These are phyloP conservation scores for Leiothrix lutea DNA, from an alignment of 2,113 vertebrate genomes.

Conservation along the genomic window DNA sequence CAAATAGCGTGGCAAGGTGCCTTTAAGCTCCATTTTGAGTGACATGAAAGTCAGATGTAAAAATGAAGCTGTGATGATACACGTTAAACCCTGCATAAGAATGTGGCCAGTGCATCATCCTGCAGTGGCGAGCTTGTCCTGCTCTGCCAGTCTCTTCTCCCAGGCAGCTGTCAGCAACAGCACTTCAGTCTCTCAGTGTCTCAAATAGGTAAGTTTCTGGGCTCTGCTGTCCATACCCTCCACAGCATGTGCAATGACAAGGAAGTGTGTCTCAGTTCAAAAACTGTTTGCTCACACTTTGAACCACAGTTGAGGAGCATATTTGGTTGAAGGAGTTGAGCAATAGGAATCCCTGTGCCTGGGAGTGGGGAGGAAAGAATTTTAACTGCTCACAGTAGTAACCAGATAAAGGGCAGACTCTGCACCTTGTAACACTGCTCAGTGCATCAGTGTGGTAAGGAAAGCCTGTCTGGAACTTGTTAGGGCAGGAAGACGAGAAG, in stretches of 20 bases:
- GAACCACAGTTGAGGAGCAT: not conserved
- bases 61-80: not conserved
- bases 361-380: not conserved
- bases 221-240: not conserved
- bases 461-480: not conserved
- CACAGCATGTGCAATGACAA: not conserved
- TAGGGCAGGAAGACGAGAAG: not conserved
- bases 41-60: not conserved
- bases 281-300: not conserved
- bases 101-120: not conserved
- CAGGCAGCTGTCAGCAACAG: not conserved
- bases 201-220: not conserved
- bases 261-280: not conserved
- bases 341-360: not conserved
- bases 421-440: not conserved
- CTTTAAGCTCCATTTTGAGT: not conserved
- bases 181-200: not conserved
- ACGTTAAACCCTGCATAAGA: not conserved
- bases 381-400: not conserved
- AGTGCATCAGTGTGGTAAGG: not conserved
- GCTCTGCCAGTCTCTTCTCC: not conserved
- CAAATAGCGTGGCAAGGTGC: not conserved
- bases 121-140: not conserved
- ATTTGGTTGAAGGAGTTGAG: not conserved
- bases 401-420: not conserved